These are phyloP conservation scores for Sarcophilus harrisii DNA, from an alignment of 2,797 vertebrate genomes.

Conservation along the genomic window DNA sequence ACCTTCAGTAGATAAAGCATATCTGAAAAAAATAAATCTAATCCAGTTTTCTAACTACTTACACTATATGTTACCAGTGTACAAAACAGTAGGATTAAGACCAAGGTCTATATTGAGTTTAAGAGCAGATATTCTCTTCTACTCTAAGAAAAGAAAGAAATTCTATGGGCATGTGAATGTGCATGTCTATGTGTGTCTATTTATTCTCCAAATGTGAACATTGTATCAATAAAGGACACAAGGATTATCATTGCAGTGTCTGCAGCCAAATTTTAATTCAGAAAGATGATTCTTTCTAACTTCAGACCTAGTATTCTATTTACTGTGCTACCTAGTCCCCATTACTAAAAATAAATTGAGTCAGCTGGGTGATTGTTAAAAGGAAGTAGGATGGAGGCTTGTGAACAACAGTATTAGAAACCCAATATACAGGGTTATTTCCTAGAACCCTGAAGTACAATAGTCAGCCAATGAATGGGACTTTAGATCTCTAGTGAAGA, in stretches of 20 bases:
- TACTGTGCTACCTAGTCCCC: neutral
- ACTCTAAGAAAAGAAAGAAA: constrained; percentile 62
- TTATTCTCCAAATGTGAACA: constrained; percentile 79
- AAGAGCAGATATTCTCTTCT: constrained; percentile 76
- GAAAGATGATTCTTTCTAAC: neutral
- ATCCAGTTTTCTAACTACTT: constrained; percentile 70
- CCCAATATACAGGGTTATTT: neutral
- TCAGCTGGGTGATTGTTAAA: neutral
- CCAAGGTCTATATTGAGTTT: constrained; percentile 49
- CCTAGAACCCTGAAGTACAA: neutral
- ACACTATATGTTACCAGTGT: neutral
- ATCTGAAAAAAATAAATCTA: constrained; percentile 37
- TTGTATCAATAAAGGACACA: constrained; percentile 68
- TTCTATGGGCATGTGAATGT: constrained; percentile 33
- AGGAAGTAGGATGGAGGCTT: neutral
- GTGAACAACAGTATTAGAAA: neutral
- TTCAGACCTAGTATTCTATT: neutral
- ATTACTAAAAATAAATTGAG: neutral
- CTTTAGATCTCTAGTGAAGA: neutral
- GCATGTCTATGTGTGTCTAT: constrained; percentile 68
- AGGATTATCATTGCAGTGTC: constrained; percentile 34
- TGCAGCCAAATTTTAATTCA: neutral
- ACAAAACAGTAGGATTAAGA: constrained; percentile 70
- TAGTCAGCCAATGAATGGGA: neutral
- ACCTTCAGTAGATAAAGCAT: constrained; percentile 62